Conservation (phyloP, 2,113 vertebrate genomes). For the Hippocampus zosterae region DNA sequence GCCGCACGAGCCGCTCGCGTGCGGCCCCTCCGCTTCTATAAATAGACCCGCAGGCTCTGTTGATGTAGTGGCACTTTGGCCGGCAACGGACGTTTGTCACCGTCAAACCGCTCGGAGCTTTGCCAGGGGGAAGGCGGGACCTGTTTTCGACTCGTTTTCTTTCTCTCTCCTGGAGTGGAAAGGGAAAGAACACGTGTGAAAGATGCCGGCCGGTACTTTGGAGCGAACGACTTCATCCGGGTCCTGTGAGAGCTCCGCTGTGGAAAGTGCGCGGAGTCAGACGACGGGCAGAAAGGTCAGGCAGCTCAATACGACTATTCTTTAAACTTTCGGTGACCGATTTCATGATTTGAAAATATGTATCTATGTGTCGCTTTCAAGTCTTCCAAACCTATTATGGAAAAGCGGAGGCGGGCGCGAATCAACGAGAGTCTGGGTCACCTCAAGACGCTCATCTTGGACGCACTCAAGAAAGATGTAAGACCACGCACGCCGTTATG, state of each 20-base stretch:
- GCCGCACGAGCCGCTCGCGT: conserved; percentile 89
- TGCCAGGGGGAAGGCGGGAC: conserved; percentile 27
- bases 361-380: conserved; percentile 23
- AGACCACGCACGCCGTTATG: conserved; percentile 46
- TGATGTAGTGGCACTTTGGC: conserved; percentile 11
- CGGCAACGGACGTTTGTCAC: conserved; percentile 14
- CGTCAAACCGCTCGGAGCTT: conserved; percentile 1
- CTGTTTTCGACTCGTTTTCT: neutral
- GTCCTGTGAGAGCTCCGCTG: conserved; percentile 71
- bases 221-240: conserved; percentile 79
- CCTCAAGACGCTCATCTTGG: conserved; percentile 84
- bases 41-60: conserved; percentile 69
- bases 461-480: conserved; percentile 90
- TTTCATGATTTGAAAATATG: neutral
- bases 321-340: neutral
- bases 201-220: conserved; percentile 84
- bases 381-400: conserved; percentile 91
- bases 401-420: conserved; percentile 83
- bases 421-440: conserved; percentile 88
- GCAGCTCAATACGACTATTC: neutral
- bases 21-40: conserved; percentile 74
- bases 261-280: conserved; percentile 78
- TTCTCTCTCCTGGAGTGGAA: neutral
- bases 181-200: conserved; percentile 27
- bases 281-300: conserved; percentile 84